phyloP scores from a whole-genome alignment of 2,113 vertebrate species.

The Sialia sialis region DNA sequence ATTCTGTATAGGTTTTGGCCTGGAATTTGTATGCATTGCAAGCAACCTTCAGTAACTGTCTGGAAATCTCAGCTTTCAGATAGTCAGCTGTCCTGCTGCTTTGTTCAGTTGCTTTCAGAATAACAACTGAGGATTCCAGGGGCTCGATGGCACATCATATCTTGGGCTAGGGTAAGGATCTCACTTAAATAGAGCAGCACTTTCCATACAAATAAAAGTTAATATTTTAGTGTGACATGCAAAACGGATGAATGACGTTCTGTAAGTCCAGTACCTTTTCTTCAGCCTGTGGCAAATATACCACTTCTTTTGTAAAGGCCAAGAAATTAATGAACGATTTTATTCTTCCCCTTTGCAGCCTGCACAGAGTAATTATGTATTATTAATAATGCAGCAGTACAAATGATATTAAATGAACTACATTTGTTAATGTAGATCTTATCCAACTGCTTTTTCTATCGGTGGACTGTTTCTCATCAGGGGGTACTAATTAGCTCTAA shows the following conservation, averaged over 20 bases:
- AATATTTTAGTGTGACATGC: constrained; percentile 52
- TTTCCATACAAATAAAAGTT: constrained; percentile 4
- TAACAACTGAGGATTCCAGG: not conserved
- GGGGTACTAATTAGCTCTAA: constrained; percentile 83
- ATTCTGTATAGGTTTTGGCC: not conserved
- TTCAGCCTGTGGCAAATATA: constrained; percentile 41
- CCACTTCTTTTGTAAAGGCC: constrained; percentile 68
- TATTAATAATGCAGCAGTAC: constrained; percentile 84
- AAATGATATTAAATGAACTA: constrained; percentile 87
- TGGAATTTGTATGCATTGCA: not conserved
- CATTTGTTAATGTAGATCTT: constrained; percentile 85
- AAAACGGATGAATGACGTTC: constrained; percentile 51
- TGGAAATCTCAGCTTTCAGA: not conserved
- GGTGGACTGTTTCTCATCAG: constrained; percentile 80
- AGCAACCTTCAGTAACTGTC: not conserved
- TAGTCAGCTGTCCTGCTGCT: not conserved
- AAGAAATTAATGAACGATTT: constrained; percentile 76
- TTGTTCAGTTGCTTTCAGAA: constrained; percentile 16
- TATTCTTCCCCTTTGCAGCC: constrained; percentile 71
- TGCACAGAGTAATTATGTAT: constrained; percentile 78
- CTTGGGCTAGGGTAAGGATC: not conserved
- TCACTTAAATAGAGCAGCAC: constrained; percentile 39
- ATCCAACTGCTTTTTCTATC: constrained; percentile 81
- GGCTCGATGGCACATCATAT: not conserved
- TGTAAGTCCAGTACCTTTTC: constrained; percentile 27